Conservation (phyloP, 1,140 invertebrate species). For the Ericerus pela region DNA sequence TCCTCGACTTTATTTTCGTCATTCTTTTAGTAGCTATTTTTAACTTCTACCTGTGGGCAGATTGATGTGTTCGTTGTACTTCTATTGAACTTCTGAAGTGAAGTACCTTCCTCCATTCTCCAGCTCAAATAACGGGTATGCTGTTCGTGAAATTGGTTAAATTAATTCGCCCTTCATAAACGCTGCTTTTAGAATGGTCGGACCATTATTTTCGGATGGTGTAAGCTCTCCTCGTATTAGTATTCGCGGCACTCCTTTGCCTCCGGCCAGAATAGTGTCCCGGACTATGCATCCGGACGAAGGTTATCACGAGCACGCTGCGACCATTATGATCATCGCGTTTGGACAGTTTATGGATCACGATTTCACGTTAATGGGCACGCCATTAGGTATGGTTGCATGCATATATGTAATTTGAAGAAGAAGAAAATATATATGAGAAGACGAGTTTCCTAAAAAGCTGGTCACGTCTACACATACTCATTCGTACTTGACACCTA, state of each 20-base stretch:
- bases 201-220: slow-evolving; percentile 73
- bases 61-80: slow-evolving; percentile 85
- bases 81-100: slow-evolving; percentile 79
- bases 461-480: too few species aligned
- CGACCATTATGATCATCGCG: slow-evolving; percentile 37
- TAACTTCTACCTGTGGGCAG: slow-evolving; percentile 76
- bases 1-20: not conserved
- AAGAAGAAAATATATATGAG: too few species aligned
- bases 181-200: slow-evolving; percentile 48
- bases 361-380: slow-evolving; percentile 37
- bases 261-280: slow-evolving; percentile 35
- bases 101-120: slow-evolving; percentile 67
- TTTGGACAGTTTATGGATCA: slow-evolving; percentile 42
- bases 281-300: slow-evolving; percentile 33
- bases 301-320: slow-evolving; percentile 32
- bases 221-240: slow-evolving; percentile 31
- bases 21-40: slow-evolving; percentile 38
- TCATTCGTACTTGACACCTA: too few species aligned
- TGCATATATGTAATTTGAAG: too few species aligned
- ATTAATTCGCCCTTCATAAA: not conserved
- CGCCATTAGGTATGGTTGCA: slow-evolving; percentile 32
- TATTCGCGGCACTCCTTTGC: slow-evolving; percentile 29
- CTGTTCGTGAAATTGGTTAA: not conserved
- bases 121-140: slow-evolving; percentile 16
- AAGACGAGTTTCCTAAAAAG: too few species aligned